phyloP scores from a whole-genome alignment of 2,888 invertebrate genomes.

The Ceramica pisi region DNA sequence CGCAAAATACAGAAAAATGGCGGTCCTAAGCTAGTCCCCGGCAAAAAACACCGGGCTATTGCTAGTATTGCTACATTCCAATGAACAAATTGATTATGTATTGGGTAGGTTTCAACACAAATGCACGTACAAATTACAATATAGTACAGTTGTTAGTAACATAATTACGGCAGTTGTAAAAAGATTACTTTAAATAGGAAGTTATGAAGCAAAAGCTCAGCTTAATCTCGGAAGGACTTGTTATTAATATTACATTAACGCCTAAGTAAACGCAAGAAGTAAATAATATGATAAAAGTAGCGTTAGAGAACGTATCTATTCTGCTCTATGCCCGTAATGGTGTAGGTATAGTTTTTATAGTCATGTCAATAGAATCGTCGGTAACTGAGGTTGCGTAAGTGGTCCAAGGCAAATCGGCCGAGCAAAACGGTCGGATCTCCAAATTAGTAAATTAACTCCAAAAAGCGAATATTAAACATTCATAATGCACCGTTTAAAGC shows the following conservation, averaged over 20 bases:
- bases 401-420: constrained; percentile 82
- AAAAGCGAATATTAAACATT: constrained; percentile 51
- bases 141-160: constrained; percentile 60
- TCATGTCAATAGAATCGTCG: constrained; percentile 65
- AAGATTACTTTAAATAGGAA: constrained; percentile 59
- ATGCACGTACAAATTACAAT: constrained; percentile 69
- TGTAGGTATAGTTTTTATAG: constrained; percentile 32
- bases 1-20: constrained; percentile 57
- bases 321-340: constrained; percentile 20
- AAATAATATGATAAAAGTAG: constrained; percentile 6
- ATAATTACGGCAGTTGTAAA: constrained; percentile 57
- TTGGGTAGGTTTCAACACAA: constrained; percentile 69
- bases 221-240: constrained; percentile 41
- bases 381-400: constrained; percentile 78
- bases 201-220: constrained; percentile 52
- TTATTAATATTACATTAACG: constrained; percentile 24
- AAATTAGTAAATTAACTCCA: constrained; percentile 68
- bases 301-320: constrained; percentile 8
- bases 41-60: constrained; percentile 64
- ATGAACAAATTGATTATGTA: constrained; percentile 67
- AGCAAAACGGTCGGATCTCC: constrained; percentile 75
- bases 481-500: constrained; percentile 31
- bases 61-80: constrained; percentile 67
- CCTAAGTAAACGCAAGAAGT: constrained; percentile 25
- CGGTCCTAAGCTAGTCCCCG: constrained; percentile 54